Base-by-base conservation (phyloP, 1,140 invertebrate genomes). In the Eriosoma lanigerum region DNA sequence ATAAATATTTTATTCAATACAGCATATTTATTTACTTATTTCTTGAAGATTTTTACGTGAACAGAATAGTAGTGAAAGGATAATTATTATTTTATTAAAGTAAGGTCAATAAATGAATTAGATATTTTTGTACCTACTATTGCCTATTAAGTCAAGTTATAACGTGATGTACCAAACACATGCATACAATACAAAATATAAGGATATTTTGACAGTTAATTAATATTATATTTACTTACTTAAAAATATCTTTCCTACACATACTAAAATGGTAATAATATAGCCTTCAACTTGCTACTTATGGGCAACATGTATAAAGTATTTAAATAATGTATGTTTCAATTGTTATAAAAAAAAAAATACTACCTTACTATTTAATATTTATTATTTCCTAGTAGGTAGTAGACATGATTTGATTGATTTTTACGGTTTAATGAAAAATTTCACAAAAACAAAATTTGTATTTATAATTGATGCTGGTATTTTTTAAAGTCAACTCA, bases 261-360 rank as follows among this genome's bases (percentile, higher is more conserved):
- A 24, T 44, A 46, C 38, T 44, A 24, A 78, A 46, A 48, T 48
- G 75, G 56, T 62, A 76, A 26, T 26, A 62, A 26, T 26, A 62
- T 78, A 78, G 54, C 75, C 75, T 78, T 78, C 75, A 78, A 78
- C 75, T 78, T 78, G 56, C 75, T 78, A 78, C 56, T 78, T 78
- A 78, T 78, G 75, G 75, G 54, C 75, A 78, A 78, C 75, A 48
- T 62, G 32, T 78, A 32, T 62, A 60, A 78, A 10, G 75, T 58
- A 78, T 78, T 78, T 78, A 62, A 78, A 78, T 78, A 44, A 78
- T 24, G n/a, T 52, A 46, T 58, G 75, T 62, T 78, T 62, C 56
- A 62, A 78, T 78, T 78, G 56, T 78, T 78, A 19, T 38, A 54
- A 76, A 68, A 66, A 52, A 58, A 78, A 4, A 38, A 3, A 60